These are phyloP conservation scores for Acrocephalus arundinaceus DNA, from an alignment of 2,113 vertebrate species.

Conservation along the genomic window DNA sequence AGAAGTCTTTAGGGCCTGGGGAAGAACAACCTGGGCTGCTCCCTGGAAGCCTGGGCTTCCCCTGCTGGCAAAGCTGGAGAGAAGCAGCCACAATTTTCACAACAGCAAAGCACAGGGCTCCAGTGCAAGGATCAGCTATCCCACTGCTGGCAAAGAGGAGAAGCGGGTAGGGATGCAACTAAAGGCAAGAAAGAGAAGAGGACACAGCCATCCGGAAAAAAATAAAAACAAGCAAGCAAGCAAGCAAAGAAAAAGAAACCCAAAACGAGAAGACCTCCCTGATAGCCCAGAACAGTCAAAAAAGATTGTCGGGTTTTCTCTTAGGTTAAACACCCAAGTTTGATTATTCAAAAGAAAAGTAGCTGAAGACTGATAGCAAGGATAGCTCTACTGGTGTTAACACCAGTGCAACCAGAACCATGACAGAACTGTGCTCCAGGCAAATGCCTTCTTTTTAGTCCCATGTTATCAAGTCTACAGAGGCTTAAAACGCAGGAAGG, in stretches of 20 bases:
- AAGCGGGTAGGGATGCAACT: rapidly evolving
- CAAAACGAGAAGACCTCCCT: not conserved
- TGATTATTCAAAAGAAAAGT: not conserved
- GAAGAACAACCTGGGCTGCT: not conserved
- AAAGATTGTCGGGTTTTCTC: not conserved
- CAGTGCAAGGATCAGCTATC: not conserved
- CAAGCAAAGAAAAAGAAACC: not conserved
- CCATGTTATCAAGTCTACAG: not conserved
- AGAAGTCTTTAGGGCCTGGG: not conserved
- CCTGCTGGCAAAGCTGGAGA: not conserved
- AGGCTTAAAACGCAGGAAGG: not conserved
- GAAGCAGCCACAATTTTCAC: rapidly evolving
- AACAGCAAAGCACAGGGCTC: not conserved
- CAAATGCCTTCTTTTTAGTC: not conserved
- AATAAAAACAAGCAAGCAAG: not conserved
- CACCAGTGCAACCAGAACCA: not conserved
- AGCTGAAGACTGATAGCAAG: not conserved
- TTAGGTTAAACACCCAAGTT: not conserved
- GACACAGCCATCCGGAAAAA: not conserved
- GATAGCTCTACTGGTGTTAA: not conserved
- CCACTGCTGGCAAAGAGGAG: not conserved
- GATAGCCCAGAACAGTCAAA: not conserved
- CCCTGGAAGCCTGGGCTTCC: not conserved
- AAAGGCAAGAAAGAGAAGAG: not conserved
- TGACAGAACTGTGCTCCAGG: not conserved